Conservation (phyloP, 2,888 invertebrate genomes). For the Ligdia adustata region DNA sequence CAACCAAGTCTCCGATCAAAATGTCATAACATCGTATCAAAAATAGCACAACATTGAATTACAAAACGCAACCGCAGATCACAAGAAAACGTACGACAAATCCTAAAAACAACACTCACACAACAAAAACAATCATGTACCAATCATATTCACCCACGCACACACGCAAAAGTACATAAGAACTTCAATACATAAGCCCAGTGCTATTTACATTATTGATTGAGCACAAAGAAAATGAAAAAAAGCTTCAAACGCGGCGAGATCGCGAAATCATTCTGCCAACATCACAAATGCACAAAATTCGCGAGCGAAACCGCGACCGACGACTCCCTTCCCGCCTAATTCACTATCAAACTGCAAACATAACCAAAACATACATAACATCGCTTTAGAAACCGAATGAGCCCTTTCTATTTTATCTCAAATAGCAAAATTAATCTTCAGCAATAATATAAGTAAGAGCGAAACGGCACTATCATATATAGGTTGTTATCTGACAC, state of each 20-base stretch:
- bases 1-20: too few species aligned
- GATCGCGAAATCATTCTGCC: conserved; percentile 53
- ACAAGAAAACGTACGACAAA: conserved; percentile 13
- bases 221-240: conserved; percentile 45
- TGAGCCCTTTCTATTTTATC: conserved; percentile 41
- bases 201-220: conserved; percentile 51
- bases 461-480: conserved; percentile 49
- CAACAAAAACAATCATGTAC: conserved; percentile 35
- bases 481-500: conserved; percentile 41
- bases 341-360: conserved; percentile 48
- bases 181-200: conserved; percentile 36
- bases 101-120: conserved; percentile 36
- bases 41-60: neutral
- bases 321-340: conserved; percentile 58
- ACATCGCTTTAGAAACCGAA: conserved; percentile 31
- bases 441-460: conserved; percentile 43
- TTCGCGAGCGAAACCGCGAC: conserved; percentile 44
- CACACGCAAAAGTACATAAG: conserved; percentile 45
- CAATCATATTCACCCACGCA: conserved; percentile 44
- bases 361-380: conserved; percentile 52
- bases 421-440: conserved; percentile 45
- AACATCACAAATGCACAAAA: conserved; percentile 44
- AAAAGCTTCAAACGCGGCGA: conserved; percentile 49
- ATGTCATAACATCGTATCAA: neutral
- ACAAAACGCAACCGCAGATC: neutral